These are phyloP conservation scores for Rhagonycha lutea DNA, from an alignment of 2,888 invertebrate species.

Conservation along the genomic window DNA sequence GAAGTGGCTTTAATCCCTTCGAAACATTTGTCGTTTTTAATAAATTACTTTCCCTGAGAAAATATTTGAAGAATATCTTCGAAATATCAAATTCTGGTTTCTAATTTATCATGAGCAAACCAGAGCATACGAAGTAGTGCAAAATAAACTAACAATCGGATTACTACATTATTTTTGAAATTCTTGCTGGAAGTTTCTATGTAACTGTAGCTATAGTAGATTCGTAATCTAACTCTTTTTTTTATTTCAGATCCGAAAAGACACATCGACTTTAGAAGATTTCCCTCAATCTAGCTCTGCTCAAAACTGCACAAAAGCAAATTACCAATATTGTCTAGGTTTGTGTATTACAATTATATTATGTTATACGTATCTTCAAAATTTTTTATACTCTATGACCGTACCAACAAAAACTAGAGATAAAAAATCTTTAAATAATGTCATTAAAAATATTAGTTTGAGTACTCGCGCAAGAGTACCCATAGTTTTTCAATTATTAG, in stretches of 20 bases:
- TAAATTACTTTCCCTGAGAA: too few relatives aligned
- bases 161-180: too few relatives aligned
- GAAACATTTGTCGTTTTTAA: too few relatives aligned
- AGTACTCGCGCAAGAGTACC: background rate
- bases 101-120: too few relatives aligned
- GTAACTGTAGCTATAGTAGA: background rate
- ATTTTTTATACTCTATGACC: background rate
- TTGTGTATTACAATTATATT: conserved; percentile 52
- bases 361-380: conserved; percentile 16
- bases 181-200: too few relatives aligned
- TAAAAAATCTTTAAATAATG: background rate
- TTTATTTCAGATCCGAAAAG: conserved; percentile 50
- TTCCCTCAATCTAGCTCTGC: conserved; percentile 37
- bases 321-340: conserved; percentile 55
- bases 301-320: conserved; percentile 49
- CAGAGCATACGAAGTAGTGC: too few relatives aligned
- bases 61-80: too few relatives aligned
- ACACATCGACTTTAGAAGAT: conserved; percentile 47
- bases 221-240: background rate
- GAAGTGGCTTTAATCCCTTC: too few relatives aligned
- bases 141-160: too few relatives aligned
- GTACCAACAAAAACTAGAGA: background rate
- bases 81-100: too few relatives aligned
- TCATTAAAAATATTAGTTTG: background rate
- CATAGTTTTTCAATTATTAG: background rate